A percentile compares a stretch with the other conserved stretches of the same genome.
Conservation (phyloP, 1,140 invertebrate genomes). For the Caenorhabditis elegans region DNA sequence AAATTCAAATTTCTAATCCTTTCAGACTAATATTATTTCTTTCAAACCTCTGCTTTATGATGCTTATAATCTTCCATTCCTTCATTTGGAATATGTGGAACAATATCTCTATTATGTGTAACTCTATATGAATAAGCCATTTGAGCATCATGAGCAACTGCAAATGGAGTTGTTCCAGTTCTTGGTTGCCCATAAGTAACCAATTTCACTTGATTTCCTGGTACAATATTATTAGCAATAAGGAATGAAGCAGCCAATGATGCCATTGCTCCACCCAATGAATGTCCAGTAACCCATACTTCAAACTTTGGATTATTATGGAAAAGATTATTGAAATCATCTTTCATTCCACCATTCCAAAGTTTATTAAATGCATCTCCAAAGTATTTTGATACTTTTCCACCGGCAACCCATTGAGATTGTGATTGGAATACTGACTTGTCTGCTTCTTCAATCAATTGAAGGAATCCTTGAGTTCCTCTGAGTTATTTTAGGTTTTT, state of each 20-base stretch:
- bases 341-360: constrained; percentile 46
- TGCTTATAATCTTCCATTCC: constrained; percentile 53
- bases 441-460: constrained; percentile 52
- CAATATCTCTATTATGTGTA: constrained; percentile 52
- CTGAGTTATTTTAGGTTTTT: too few relatives aligned
- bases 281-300: constrained; percentile 49
- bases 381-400: constrained; percentile 50
- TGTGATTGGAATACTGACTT: constrained; percentile 43
- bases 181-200: constrained; percentile 51
- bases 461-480: constrained; percentile 53
- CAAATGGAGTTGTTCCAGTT: constrained; percentile 40
- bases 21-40: too few relatives aligned
- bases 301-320: constrained; percentile 35
- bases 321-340: constrained; percentile 20
- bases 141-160: constrained; percentile 44
- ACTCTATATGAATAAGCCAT: constrained; percentile 48
- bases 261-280: constrained; percentile 50
- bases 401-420: constrained; percentile 42
- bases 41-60: constrained; percentile 47
- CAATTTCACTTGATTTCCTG: constrained; percentile 41
- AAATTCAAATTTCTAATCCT: constrained; percentile 2
- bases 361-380: constrained; percentile 41
- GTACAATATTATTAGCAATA: neutral
- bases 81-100: constrained; percentile 52
- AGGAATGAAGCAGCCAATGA: constrained; percentile 43